phyloP scores from a whole-genome alignment of 2,113 vertebrate species.

The Microtus oregoni region DNA sequence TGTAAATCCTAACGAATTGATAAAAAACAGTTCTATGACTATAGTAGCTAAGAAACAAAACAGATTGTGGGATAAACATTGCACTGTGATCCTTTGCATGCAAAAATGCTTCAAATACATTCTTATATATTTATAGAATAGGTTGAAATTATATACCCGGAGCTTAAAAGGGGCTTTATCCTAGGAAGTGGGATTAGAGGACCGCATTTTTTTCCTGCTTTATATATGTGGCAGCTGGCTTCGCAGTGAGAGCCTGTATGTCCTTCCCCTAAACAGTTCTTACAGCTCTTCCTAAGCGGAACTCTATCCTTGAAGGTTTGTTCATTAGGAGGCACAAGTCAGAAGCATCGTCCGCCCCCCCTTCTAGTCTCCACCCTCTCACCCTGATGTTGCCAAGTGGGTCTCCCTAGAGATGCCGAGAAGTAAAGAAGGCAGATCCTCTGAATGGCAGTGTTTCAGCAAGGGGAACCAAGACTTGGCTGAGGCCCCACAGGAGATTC shows the following conservation, averaged over 20 bases:
- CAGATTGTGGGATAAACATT: background rate
- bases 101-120: background rate
- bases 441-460: background rate
- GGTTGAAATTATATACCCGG: background rate
- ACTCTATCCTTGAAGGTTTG: background rate
- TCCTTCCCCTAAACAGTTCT: background rate
- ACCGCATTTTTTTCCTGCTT: background rate
- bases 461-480: background rate
- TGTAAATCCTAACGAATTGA: background rate
- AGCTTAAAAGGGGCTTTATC: background rate
- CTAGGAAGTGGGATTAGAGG: background rate
- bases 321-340: background rate
- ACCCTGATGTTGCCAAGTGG: background rate
- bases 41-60: background rate
- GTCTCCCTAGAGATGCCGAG: background rate
- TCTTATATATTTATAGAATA: background rate
- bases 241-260: background rate
- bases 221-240: background rate
- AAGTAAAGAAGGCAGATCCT: background rate
- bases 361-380: background rate
- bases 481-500: background rate
- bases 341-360: background rate
- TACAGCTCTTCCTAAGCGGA: background rate
- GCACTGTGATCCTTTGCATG: background rate
- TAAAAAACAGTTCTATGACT: background rate